Percentiles rank a stretch among this genome's conserved stretches.
Evolutionary conservation across 2,888 invertebrate genomes (phyloP).

Genomic region (Tenodera sinensis): DNA sequence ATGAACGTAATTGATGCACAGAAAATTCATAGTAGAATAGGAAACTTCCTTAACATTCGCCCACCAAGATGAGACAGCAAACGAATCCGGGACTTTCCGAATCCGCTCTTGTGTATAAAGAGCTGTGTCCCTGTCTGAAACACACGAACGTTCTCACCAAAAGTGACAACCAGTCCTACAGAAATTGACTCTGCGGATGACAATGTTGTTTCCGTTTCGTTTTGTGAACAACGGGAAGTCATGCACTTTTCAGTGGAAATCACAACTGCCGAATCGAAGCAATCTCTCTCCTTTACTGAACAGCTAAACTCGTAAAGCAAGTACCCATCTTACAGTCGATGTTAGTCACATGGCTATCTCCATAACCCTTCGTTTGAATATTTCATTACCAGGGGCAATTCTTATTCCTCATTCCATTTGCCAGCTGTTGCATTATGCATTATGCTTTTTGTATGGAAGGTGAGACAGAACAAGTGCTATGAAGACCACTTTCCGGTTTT

Average conservation of each 20-base stretch:
- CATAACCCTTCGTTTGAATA: neutral
- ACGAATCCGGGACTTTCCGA: too few species aligned
- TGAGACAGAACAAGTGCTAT: neutral
- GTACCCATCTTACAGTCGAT: neutral
- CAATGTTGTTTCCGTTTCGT: neutral
- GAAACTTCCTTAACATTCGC: too few species aligned
- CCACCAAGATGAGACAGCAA: too few species aligned
- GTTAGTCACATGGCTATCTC: neutral
- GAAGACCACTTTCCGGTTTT: neutral
- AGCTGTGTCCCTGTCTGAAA: too few species aligned
- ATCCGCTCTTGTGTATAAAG: too few species aligned
- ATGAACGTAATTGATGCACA: too few species aligned
- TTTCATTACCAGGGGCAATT: neutral
- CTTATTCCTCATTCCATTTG: neutral
- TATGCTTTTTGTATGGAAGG: neutral
- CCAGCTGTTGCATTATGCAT: neutral
- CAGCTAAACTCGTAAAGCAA: neutral
- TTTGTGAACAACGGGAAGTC: neutral
- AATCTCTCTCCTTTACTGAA: neutral
- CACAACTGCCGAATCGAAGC: neutral
- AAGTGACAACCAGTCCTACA: neutral
- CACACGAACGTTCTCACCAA: neutral
- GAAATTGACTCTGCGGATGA: neutral
- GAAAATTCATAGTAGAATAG: too few species aligned
- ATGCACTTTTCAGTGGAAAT: neutral